Conservation (phyloP, 2,888 invertebrate genomes). For the Drosophila demipolita region DNA sequence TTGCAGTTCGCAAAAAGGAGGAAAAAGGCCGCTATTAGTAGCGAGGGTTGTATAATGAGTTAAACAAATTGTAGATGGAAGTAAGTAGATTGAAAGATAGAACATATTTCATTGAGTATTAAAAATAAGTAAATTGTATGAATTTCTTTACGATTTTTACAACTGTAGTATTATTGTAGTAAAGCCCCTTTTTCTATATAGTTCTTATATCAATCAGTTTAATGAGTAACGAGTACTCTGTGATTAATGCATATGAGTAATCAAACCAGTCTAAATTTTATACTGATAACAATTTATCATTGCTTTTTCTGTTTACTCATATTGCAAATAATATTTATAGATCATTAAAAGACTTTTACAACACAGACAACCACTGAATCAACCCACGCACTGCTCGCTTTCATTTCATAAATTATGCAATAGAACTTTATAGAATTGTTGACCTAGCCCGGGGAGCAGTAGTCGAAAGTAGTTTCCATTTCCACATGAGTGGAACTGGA, state of each 20-base stretch:
- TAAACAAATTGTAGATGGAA: background rate
- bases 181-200: too few relatives aligned
- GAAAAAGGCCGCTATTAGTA: background rate
- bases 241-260: background rate
- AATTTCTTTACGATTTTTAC: background rate
- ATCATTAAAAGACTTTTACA: background rate
- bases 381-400: constrained; percentile 23
- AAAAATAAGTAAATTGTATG: background rate
- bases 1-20: background rate
- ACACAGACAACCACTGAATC: background rate
- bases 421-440: constrained; percentile 27
- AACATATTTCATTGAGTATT: background rate
- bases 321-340: background rate
- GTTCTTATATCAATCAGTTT: background rate
- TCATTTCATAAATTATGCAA: constrained; percentile 46
- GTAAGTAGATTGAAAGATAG: background rate
- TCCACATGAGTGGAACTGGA: constrained; percentile 45
- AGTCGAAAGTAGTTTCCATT: constrained; percentile 58
- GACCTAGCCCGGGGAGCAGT: constrained; percentile 46
- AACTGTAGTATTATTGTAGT: background rate
- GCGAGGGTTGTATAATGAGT: constrained; percentile 3
- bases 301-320: background rate
- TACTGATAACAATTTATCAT: background rate
- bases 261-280: background rate
- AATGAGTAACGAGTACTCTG: background rate